Conservation (phyloP, 2,113 vertebrate genomes). For the Pavo muticus region DNA sequence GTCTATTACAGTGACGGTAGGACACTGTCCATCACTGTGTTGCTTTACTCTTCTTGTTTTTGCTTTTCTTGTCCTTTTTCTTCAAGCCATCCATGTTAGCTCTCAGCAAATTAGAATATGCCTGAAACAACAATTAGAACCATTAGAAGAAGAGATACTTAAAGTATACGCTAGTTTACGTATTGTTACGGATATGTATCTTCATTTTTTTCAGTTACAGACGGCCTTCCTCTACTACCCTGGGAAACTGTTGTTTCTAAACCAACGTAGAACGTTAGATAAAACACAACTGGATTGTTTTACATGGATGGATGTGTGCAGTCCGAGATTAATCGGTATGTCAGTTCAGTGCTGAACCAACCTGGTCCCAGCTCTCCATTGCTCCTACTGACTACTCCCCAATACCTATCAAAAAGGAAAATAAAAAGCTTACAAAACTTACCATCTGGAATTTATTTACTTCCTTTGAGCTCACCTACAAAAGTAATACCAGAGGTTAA, state of each 20-base stretch:
- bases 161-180: not conserved
- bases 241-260: not conserved
- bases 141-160: not conserved
- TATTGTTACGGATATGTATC: not conserved
- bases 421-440: slow-evolving; percentile 65
- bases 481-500: slow-evolving; percentile 42
- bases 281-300: not conserved
- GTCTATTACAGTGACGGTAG: not conserved
- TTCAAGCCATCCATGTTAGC: slow-evolving; percentile 99
- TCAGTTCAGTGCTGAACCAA: not conserved
- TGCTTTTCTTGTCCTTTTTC: slow-evolving; percentile 99
- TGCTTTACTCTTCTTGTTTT: slow-evolving; percentile 97
- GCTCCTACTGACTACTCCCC: not conserved
- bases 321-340: not conserved
- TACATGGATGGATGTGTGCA: not conserved
- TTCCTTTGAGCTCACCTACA: slow-evolving; percentile 96
- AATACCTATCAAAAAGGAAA: not conserved
- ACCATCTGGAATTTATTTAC: slow-evolving; percentile 99
- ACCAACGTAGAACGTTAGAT: not conserved
- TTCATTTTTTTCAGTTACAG: not conserved
- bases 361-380: not conserved
- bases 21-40: slow-evolving; percentile 84
- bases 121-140: slow-evolving; percentile 79
- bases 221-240: not conserved
- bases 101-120: slow-evolving; percentile 95